Conservation (phyloP, 1,140 invertebrate genomes). For the Lordiphosa mommai region DNA sequence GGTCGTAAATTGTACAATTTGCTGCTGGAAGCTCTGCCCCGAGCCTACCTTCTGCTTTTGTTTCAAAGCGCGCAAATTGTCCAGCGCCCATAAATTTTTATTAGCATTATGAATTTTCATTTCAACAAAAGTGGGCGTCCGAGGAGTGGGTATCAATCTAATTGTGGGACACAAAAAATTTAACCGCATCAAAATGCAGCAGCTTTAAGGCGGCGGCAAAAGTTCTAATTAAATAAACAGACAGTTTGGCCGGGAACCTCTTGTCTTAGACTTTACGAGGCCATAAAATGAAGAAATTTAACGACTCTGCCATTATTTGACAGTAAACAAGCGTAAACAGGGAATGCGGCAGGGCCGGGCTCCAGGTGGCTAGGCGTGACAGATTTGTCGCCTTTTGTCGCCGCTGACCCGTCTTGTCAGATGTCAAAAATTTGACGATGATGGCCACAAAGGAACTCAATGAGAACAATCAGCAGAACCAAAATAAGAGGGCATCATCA, state of each 20-base stretch:
- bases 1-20: conserved; percentile 56
- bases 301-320: conserved; percentile 63
- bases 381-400: conserved; percentile 30
- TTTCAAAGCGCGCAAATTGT: conserved; percentile 32
- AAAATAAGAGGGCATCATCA: conserved; percentile 35
- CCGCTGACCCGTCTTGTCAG: conserved; percentile 45
- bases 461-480: conserved; percentile 11
- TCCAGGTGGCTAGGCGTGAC: conserved; percentile 57
- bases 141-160: conserved; percentile 38
- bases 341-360: neutral
- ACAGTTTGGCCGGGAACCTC: conserved; percentile 14
- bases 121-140: conserved; percentile 15
- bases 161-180: conserved; percentile 13
- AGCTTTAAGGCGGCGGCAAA: conserved; percentile 13
- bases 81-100: conserved; percentile 55
- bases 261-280: conserved; percentile 48
- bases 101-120: conserved; percentile 20
- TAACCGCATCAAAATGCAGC: neutral
- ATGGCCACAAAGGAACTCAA: conserved; percentile 50
- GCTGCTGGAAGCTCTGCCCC: conserved; percentile 27
- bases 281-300: conserved; percentile 46
- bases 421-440: conserved; percentile 55
- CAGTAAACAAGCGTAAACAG: conserved; percentile 53
- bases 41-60: conserved; percentile 15
- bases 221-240: conserved; percentile 63